Evolutionary conservation across 2,113 vertebrate genomes (phyloP).

Genomic region (Nematolebias whitei): DNA sequence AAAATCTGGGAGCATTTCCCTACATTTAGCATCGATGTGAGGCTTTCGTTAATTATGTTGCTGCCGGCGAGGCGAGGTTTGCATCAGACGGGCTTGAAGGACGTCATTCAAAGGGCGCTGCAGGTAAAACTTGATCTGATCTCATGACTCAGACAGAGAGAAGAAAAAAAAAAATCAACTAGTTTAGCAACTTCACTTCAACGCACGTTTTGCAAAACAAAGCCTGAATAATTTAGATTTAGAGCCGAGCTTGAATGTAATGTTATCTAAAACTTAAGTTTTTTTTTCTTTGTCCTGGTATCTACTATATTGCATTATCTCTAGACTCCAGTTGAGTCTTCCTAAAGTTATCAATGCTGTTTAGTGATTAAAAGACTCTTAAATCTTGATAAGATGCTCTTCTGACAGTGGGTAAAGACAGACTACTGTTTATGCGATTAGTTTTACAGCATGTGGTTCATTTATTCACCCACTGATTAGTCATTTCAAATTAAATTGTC

Average conservation of each 20-base stretch:
- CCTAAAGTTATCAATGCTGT: not conserved
- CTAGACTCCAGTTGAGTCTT: not conserved
- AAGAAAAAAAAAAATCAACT: constrained; percentile 37
- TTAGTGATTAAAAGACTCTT: not conserved
- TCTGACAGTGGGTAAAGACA: not conserved
- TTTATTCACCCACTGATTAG: not conserved
- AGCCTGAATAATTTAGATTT: constrained; percentile 44
- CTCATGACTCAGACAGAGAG: not conserved
- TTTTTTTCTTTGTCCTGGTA: not conserved
- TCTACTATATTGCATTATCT: constrained; percentile 1
- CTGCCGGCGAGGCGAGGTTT: constrained; percentile 44
- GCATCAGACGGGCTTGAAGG: constrained; percentile 49
- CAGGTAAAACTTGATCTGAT: constrained; percentile 75
- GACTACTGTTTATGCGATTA: constrained; percentile 6
- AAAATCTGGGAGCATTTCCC: constrained; percentile 74
- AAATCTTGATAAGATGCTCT: constrained; percentile 18
- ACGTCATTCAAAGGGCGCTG: constrained; percentile 69
- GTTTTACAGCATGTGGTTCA: constrained; percentile 1
- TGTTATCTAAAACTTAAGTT: constrained; percentile 13
- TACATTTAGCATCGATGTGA: constrained; percentile 61
- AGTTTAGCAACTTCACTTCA: constrained; percentile 14
- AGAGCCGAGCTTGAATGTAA: constrained; percentile 25
- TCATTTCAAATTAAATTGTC: not conserved
- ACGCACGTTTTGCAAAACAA: constrained; percentile 40
- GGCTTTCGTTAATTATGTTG: constrained; percentile 78